Base-by-base conservation (phyloP, 2,113 vertebrate genomes). In the Geococcyx californianus region DNA sequence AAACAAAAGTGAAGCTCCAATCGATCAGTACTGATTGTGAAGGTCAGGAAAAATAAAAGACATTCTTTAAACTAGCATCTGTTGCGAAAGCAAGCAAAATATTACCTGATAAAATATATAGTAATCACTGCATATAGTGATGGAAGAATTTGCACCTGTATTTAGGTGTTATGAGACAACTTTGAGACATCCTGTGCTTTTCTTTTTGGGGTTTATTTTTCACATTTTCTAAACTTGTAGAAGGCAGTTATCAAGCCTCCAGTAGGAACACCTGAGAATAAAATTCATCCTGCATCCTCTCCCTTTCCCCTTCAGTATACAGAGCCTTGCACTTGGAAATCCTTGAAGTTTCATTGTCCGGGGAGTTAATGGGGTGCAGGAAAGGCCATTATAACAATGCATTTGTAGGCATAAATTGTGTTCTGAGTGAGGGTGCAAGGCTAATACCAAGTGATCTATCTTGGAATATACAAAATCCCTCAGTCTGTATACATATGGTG, bases 1-100 rank as follows among this genome's bases (percentile, higher is more conserved):
- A 98, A 98, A 98, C 98, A 98, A 98, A 99, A 99, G 97, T 98
- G 97, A 98, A 97, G 97, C 97, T 97, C 98, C 97, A 98, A 99
- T 99, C 99, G 98, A 98, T 98, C 96, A 90, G 95, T 96, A 95
- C 97, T 96, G 97, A 98, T 98, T 98, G 98, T 99, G 98, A 99
- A 99, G 99, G 99, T 99, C 98, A 98, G 97, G 95, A 93, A 97
- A 94, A 95, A 96, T 88, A 97, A 95, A 84, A 97, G 93, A 94
- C 92, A 86, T 97, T 96, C 95, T 97, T 95, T 97, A 97, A 97
- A 96, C 84, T 87, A 70, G 88, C 94, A 97, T 98, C 81, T 92
- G 49, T 95, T 93, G 84, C 80, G 81, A 95, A 97, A 97, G 56
- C 95, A 95, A 95, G 69, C 78, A 66, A 89, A 96, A 89, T 95